Conservation (phyloP, 2,888 invertebrate genomes). For the Drosophila ustulata region DNA sequence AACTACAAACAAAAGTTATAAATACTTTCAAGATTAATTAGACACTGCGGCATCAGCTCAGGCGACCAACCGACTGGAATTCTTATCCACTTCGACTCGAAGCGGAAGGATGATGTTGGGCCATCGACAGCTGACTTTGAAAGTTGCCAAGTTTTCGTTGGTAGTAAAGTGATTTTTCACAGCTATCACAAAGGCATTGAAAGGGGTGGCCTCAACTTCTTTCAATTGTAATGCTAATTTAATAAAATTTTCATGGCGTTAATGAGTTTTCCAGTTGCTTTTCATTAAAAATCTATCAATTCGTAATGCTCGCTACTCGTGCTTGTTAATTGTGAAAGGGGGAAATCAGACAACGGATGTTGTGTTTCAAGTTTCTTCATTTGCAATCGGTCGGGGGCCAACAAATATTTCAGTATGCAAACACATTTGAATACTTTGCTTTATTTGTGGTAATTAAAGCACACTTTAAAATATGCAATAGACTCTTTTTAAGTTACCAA, state of each 20-base stretch:
- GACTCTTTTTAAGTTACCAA: neutral
- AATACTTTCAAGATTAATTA: slow-evolving; percentile 78
- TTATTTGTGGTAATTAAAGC: slow-evolving; percentile 3
- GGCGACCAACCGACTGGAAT: slow-evolving; percentile 22
- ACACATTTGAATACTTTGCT: neutral
- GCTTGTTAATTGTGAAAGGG: slow-evolving; percentile 16
- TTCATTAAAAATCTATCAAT: slow-evolving; percentile 44
- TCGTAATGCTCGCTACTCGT: slow-evolving; percentile 8
- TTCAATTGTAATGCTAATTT: slow-evolving; percentile 43
- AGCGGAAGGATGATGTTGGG: neutral
- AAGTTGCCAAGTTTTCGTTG: slow-evolving; percentile 47
- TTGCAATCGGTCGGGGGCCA: slow-evolving; percentile 1
- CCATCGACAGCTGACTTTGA: slow-evolving; percentile 52
- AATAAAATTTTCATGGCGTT: slow-evolving; percentile 49
- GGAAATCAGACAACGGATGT: slow-evolving; percentile 7
- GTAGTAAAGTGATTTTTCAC: slow-evolving; percentile 47
- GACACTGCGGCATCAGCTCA: slow-evolving; percentile 43
- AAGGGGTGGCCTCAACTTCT: slow-evolving; percentile 1
- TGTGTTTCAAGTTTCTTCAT: slow-evolving; percentile 4
- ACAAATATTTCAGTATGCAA: neutral
- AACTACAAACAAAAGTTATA: slow-evolving; percentile 71
- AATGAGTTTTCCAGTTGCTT: slow-evolving; percentile 53
- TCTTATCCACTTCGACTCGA: neutral
- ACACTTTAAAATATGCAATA: slow-evolving; percentile 16
- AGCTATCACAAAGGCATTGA: slow-evolving; percentile 24